Conservation (phyloP, 2,797 vertebrate species). For the Vireo griseus region DNA sequence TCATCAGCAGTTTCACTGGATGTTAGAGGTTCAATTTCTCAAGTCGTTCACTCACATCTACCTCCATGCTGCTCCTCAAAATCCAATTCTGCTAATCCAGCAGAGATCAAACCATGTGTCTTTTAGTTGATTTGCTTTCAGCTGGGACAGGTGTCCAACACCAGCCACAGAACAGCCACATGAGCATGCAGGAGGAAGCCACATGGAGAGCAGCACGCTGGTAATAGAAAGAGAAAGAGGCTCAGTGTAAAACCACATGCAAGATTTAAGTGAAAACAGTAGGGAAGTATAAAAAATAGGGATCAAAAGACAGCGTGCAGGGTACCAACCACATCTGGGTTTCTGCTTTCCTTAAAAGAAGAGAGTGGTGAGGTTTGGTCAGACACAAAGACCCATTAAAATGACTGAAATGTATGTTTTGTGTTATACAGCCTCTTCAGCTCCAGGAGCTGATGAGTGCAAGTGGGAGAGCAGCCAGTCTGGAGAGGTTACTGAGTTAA, state of each 20-base stretch:
- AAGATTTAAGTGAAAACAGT: not conserved
- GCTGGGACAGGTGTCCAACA: not conserved
- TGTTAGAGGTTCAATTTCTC: not conserved
- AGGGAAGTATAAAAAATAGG: not conserved
- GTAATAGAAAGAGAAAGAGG: not conserved
- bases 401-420: not conserved
- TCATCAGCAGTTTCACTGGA: not conserved
- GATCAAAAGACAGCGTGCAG: not conserved
- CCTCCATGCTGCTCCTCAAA: not conserved
- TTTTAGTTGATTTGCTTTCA: not conserved
- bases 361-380: not conserved
- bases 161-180: fast-evolving
- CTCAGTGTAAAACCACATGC: not conserved
- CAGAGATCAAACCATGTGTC: not conserved
- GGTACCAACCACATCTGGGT: not conserved
- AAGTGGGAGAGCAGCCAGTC: not conserved
- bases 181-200: fast-evolving
- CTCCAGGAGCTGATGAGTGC: not conserved
- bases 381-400: not conserved
- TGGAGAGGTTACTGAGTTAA: not conserved
- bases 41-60: not conserved
- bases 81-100: not conserved
- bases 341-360: not conserved
- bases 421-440: not conserved
- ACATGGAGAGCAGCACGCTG: fast-evolving